phyloP scores from a whole-genome alignment of 2,113 vertebrate species.

The Carassius carassius region DNA sequence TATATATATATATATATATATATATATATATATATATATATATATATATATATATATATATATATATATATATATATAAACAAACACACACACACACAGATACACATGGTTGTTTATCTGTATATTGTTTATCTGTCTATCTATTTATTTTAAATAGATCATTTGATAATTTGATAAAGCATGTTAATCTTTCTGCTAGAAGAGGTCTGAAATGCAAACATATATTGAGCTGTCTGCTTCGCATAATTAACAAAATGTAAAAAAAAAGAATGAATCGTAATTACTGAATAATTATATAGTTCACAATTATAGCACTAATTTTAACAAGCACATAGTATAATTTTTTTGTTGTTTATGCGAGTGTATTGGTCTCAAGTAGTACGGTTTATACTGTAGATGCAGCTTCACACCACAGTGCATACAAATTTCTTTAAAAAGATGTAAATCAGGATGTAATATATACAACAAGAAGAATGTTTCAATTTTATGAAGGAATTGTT shows the following conservation, averaged over 20 bases:
- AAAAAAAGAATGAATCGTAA: constrained; percentile 29
- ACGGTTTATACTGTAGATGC: not conserved
- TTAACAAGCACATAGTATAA: not conserved
- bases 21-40: no score
- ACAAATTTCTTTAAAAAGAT: not conserved
- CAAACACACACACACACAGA: no score
- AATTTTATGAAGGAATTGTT: not conserved
- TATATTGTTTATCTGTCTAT: no score
- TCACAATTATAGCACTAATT: constrained; percentile 40
- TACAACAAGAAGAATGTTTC: not conserved
- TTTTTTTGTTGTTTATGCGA: not conserved
- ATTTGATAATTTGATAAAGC: no score
- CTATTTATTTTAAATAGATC: no score
- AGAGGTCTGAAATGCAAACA: constrained; percentile 31
- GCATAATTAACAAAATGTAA: constrained; percentile 59
- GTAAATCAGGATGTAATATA: not conserved
- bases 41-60: no score
- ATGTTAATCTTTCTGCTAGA: not conserved
- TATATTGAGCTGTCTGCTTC: constrained; percentile 57
- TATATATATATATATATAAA: no score
- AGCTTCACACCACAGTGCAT: not conserved
- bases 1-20: no score
- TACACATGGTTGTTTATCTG: no score
- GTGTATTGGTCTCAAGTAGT: not conserved
- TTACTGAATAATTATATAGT: constrained; percentile 52